Conservation (phyloP, 2,797 vertebrate species). For the Lemur catta region DNA sequence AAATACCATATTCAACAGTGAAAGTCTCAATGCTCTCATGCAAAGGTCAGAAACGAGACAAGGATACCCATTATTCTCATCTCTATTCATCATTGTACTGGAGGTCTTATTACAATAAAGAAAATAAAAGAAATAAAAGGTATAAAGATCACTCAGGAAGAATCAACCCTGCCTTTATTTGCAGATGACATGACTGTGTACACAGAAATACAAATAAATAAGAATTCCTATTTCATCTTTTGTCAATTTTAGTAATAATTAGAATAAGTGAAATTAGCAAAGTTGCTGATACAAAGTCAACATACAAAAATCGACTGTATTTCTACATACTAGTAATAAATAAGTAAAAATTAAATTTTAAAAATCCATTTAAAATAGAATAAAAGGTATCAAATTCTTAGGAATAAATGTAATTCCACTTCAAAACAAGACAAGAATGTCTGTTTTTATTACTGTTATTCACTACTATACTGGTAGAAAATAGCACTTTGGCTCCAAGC, state of each 20-base stretch:
- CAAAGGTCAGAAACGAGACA: not conserved
- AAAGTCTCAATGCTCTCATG: not conserved
- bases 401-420: not conserved
- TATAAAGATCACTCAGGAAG: not conserved
- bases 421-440: not conserved
- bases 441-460: not conserved
- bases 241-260: not conserved
- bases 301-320: not conserved
- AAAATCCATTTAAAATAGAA: not conserved
- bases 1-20: not conserved
- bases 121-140: not conserved
- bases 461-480: not conserved
- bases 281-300: not conserved
- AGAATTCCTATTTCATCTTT: not conserved
- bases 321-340: not conserved
- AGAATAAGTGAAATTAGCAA: not conserved
- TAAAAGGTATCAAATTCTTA: not conserved
- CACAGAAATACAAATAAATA: not conserved
- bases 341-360: not conserved
- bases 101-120: not conserved
- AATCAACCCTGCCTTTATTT: not conserved
- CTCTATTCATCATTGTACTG: not conserved
- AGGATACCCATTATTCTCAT: not conserved
- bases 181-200: not conserved
- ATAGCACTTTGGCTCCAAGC: not conserved